A percentile compares a stretch with the other conserved stretches of the same genome.
Evolutionary conservation across 1,140 invertebrate genomes (phyloP).

Genomic region (Leptinotarsa undecemlineata): DNA sequence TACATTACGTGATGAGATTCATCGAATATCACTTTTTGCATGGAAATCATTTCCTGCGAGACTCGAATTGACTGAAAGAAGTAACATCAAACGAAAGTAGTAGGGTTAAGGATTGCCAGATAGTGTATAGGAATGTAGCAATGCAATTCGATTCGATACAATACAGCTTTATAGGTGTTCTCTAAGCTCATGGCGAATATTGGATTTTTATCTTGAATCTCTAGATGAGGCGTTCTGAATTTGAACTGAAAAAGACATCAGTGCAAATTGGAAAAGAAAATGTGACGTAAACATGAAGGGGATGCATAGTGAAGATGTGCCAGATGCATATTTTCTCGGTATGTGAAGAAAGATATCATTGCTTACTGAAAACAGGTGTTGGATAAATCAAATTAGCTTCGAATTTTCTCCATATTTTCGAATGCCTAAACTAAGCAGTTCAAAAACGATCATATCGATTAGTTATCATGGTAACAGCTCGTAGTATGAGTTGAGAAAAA

Average conservation of each 20-base stretch:
- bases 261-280: not conserved
- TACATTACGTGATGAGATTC: conserved; percentile 8
- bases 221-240: not conserved
- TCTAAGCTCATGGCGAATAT: not conserved
- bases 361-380: too few species aligned
- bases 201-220: conserved; percentile 4
- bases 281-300: too few species aligned
- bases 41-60: conserved; percentile 11
- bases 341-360: too few species aligned
- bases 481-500: too few species aligned
- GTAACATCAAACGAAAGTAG: not conserved
- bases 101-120: not conserved
- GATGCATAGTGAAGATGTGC: too few species aligned
- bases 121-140: not conserved
- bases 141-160: not conserved
- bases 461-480: too few species aligned
- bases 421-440: too few species aligned
- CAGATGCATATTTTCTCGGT: too few species aligned
- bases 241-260: not conserved
- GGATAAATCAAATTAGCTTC: too few species aligned
- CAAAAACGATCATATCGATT: too few species aligned
- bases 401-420: too few species aligned
- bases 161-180: not conserved
- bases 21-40: conserved; percentile 1
- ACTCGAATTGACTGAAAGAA: not conserved